phyloP scores from a whole-genome alignment of 2,113 vertebrate genomes.

The Pavo muticus region DNA sequence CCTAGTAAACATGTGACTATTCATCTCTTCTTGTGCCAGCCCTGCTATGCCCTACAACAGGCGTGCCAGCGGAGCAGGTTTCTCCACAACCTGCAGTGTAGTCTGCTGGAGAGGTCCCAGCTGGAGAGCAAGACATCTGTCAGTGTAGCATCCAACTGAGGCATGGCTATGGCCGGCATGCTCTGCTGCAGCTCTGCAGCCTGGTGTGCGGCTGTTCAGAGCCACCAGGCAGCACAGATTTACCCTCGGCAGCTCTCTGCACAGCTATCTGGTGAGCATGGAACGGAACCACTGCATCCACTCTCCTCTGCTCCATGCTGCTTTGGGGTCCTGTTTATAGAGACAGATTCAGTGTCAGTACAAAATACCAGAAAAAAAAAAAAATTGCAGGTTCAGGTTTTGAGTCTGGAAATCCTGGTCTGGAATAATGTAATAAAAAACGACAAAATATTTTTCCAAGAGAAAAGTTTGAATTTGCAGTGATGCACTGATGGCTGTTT shows the following conservation, averaged over 20 bases:
- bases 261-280: not conserved
- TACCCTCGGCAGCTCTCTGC: not conserved
- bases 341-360: not conserved
- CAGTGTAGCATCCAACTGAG: accelerated
- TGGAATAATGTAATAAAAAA: not conserved
- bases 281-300: accelerated
- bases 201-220: not conserved
- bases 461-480: not conserved
- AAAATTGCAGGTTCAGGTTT: not conserved
- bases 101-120: not conserved
- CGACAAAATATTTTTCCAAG: not conserved
- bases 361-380: not conserved
- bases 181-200: not conserved
- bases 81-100: accelerated
- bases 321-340: not conserved
- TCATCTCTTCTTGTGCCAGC: not conserved
- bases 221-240: not conserved
- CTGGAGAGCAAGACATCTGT: not conserved
- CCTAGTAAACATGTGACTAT: not conserved
- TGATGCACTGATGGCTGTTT: not conserved
- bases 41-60: not conserved
- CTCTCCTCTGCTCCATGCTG: not conserved
- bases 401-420: not conserved
- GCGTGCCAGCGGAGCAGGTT: not conserved
- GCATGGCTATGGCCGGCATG: not conserved